Conservation (phyloP, 2,113 vertebrate species). For the Triplophysa tibetana region DNA sequence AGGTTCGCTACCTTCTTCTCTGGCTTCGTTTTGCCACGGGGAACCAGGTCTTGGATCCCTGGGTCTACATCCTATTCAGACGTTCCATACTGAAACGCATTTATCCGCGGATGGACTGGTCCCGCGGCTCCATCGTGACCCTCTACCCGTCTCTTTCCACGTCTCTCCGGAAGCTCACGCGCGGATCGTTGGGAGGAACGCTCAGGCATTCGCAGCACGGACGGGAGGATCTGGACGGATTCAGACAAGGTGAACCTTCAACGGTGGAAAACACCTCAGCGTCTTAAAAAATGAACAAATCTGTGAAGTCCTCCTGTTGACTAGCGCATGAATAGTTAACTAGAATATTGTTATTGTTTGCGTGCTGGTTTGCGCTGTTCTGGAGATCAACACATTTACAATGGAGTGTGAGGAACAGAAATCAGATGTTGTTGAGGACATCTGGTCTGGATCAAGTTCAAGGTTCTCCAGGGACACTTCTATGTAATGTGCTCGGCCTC, state of each 20-base stretch:
- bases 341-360: no score
- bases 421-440: not conserved
- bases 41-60: conserved; percentile 97
- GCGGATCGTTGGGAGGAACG: conserved; percentile 48
- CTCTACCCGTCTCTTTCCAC: conserved; percentile 67
- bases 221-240: not conserved
- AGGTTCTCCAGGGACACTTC: no score
- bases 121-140: conserved; percentile 72
- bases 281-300: not conserved
- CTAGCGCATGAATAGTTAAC: no score
- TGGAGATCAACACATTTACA: not conserved
- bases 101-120: conserved; percentile 73
- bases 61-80: conserved; percentile 96
- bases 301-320: no score
- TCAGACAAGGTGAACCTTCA: not conserved
- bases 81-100: conserved; percentile 82
- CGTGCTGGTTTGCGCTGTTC: not conserved
- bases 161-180: conserved; percentile 72
- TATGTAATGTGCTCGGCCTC: no score
- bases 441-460: not conserved
- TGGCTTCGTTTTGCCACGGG: conserved; percentile 90
- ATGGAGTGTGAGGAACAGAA: not conserved
- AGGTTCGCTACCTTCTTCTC: conserved; percentile 74
- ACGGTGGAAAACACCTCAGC: not conserved
- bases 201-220: not conserved